Conservation (phyloP, 2,113 vertebrate genomes). For the Stigmatopora nigra region DNA sequence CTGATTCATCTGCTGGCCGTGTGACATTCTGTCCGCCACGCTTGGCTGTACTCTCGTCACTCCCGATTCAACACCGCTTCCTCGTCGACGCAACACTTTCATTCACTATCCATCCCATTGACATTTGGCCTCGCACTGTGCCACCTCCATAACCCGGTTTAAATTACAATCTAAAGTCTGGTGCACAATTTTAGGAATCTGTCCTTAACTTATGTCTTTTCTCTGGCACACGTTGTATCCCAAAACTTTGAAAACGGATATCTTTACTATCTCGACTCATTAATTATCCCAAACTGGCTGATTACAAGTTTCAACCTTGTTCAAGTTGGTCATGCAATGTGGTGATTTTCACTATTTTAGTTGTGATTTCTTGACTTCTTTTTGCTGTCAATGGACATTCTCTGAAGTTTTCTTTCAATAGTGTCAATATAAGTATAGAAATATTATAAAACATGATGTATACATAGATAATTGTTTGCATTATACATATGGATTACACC, state of each 20-base stretch:
- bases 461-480: too few species aligned
- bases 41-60: slow-evolving; percentile 49
- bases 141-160: not conserved
- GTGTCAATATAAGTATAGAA: too few species aligned
- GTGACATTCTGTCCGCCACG: slow-evolving; percentile 54
- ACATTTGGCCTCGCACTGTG: slow-evolving; percentile 18
- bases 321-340: too few species aligned
- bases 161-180: slow-evolving; percentile 15
- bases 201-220: slow-evolving; percentile 34
- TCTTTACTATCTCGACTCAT: too few species aligned
- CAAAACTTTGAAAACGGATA: not conserved
- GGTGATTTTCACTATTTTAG: too few species aligned
- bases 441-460: too few species aligned
- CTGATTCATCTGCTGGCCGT: slow-evolving; percentile 58
- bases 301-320: too few species aligned
- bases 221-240: not conserved
- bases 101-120: slow-evolving; percentile 34
- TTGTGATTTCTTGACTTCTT: too few species aligned
- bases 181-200: slow-evolving; percentile 26
- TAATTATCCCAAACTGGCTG: too few species aligned
- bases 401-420: too few species aligned
- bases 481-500: too few species aligned
- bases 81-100: slow-evolving; percentile 41
- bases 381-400: too few species aligned
- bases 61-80: slow-evolving; percentile 36